Conservation (phyloP, 2,888 invertebrate species). For the Morpho helenor region DNA sequence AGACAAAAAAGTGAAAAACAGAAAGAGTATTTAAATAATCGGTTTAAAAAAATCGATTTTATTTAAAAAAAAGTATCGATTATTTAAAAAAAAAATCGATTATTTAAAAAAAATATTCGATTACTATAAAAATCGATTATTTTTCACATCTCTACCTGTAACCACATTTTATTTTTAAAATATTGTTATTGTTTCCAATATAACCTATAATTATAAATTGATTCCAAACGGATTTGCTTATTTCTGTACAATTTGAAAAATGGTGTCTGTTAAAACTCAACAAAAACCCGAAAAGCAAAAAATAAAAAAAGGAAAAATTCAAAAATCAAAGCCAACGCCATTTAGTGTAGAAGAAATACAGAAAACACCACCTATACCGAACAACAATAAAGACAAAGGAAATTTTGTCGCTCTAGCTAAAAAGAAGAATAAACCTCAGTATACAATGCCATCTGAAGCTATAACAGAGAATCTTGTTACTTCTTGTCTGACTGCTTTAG, state of each 20-base stretch:
- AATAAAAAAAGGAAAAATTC: constrained; percentile 18
- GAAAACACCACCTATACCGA: constrained; percentile 1
- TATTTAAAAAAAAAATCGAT: too few relatives aligned
- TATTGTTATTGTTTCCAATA: too few relatives aligned
- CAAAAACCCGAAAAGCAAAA: constrained; percentile 25
- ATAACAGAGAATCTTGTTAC: constrained; percentile 48
- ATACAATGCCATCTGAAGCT: constrained; percentile 54
- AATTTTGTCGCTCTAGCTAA: background rate
- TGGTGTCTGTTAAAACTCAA: constrained; percentile 30
- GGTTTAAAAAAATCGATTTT: too few relatives aligned
- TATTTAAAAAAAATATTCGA: too few relatives aligned
- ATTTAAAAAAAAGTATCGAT: too few relatives aligned
- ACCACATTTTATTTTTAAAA: background rate
- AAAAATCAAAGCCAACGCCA: constrained; percentile 7
- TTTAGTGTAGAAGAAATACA: background rate
- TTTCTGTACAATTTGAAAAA: constrained; percentile 8
- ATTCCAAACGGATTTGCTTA: background rate
- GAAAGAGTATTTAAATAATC: too few relatives aligned
- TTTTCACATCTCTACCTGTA: too few relatives aligned
- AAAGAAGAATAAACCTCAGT: constrained; percentile 42
- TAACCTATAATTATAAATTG: too few relatives aligned
- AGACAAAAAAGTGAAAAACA: too few relatives aligned
- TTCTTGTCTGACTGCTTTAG: constrained; percentile 50
- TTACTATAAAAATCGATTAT: too few relatives aligned
- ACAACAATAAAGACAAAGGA: background rate